Evolutionary conservation across 2,113 vertebrate species (phyloP), one percentile per base, ranked within the genome.

Genomic region (Onychostruthus taczanowskii): DNA sequence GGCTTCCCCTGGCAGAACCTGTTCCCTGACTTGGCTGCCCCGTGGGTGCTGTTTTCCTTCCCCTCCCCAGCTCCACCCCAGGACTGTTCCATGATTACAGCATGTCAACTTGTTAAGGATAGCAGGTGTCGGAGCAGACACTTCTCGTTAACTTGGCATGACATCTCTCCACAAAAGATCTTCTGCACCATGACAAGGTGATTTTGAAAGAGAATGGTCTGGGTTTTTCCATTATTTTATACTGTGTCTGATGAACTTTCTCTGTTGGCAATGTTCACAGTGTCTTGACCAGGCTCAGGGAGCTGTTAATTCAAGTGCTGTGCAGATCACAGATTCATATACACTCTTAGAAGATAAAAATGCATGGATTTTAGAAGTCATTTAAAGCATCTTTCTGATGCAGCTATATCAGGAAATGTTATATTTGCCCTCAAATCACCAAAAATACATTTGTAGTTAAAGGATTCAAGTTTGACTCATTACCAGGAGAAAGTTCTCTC

Each of bases 1-100:
- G 47, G 7, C 9, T 22, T 66, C 14, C 13, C 24, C n/a, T 0
- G 8, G 11, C 52, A 70, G 33, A 69, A 50, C 41, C 11, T 0
- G 0, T 83, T n/a, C 50, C 41, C 31, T 52, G 37, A 12, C 5
- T 1, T 0, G 0, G 31, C 80, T 89, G 46, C 44, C 28, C 56
- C 1, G 0, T 62, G 63, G 50, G 9, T 89, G 50, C 74, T 0
- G 0, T 50, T 80, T 27, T 3, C 46, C 33, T 75, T 62, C 22
- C 41, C 4, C 30, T 74, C 33, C 68, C 21, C 10, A 7, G 47
- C 52, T 86, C 14, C 43, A 49, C 31, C 28, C 30, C 4, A 0
- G 56, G 35, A 56, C 31, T 78, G 44, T 61, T 90, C 37, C 26
- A 13, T 23, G 33, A 49, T 80, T 72, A 35, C 52, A 86, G 64